A percentile compares a stretch with the other conserved stretches of the same genome.
Evolutionary conservation across 2,113 vertebrate species (phyloP).

Genomic region (Eubucco bourcierii): DNA sequence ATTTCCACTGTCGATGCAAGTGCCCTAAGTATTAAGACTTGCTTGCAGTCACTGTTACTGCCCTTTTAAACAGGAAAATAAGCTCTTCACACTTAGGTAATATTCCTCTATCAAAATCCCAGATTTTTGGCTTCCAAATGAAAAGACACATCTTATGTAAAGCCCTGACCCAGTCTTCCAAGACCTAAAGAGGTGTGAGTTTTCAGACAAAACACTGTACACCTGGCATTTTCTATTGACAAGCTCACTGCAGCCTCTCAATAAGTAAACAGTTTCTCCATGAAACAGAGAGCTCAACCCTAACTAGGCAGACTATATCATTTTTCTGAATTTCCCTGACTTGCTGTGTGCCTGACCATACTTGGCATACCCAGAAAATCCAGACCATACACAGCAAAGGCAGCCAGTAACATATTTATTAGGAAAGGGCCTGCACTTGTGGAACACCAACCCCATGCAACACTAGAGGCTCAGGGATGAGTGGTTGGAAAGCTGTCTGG

Average conservation of each 20-base stretch:
- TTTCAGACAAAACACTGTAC: neutral
- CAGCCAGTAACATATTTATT: neutral
- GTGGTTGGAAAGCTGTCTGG: too few species aligned
- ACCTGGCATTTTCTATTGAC: neutral
- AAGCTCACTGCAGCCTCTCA: neutral
- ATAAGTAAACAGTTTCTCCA: neutral
- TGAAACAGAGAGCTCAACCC: neutral
- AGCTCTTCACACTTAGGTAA: neutral
- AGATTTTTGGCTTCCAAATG: neutral
- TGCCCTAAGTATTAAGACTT: neutral
- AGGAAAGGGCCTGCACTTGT: neutral
- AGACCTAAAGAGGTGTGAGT: neutral
- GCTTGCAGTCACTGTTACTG: neutral
- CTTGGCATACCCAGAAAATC: neutral
- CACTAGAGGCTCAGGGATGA: too few species aligned
- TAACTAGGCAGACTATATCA: neutral
- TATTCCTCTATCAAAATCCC: rapidly evolving
- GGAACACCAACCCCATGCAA: too few species aligned
- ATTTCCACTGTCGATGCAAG: neutral
- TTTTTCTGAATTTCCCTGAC: neutral
- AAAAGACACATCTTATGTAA: neutral
- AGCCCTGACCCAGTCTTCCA: neutral
- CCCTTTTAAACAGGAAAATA: neutral
- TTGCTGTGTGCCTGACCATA: neutral
- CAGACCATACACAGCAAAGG: neutral